Evolutionary conservation across 2,113 vertebrate genomes (phyloP), one percentile per base, ranked within the genome.

Genomic region (Dinomys branickii): DNA sequence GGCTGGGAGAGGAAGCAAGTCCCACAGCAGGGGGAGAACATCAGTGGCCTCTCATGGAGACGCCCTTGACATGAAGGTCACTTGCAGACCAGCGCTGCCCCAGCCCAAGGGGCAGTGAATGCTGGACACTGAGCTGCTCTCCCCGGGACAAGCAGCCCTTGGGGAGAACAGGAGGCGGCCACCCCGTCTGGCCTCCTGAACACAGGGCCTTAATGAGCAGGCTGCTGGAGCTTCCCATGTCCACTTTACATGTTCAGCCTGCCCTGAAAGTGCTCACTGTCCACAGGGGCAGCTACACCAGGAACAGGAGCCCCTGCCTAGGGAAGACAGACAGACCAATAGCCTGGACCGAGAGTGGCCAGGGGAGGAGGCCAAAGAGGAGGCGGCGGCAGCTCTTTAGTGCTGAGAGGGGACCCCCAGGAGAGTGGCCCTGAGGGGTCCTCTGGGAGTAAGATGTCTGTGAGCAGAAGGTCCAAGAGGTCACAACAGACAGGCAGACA

Each of bases 161-260:
- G 16, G 58, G 82, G 33, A 85, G 82, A 20, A 33, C 26, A n/a
- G n/a, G n/a, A 63, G 59, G 28, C 22, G 4, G 54, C 2, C 35
- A n/a, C 38, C 82, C 38, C 13, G 26, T 44, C 13, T 44, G 26
- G 58, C 26, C n/a, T 58, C 56, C 16, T 61, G 38, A 47, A 63
- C 28, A 38, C 1, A 1, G 26, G 50, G 7, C 4, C 65, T 78
- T 9, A 5, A 1, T 0, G 20, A 75, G 58, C 28, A 7, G 44
- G 38, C 30, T 3, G 0, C 90, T 13, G 52, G 59, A 56, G 50
- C 12, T 35, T 92, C 71, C 22, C 0, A 0, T 83, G 8, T 58
- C 17, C 10, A 5, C 52, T n/a, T 67, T n/a, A 75, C 17, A 0
- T 50, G 12, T 8, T 7, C 0, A 3, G 14, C n/a, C 71, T 65